phyloP scores from a whole-genome alignment of 2,113 vertebrate genomes.

The Ochotona curzoniae region DNA sequence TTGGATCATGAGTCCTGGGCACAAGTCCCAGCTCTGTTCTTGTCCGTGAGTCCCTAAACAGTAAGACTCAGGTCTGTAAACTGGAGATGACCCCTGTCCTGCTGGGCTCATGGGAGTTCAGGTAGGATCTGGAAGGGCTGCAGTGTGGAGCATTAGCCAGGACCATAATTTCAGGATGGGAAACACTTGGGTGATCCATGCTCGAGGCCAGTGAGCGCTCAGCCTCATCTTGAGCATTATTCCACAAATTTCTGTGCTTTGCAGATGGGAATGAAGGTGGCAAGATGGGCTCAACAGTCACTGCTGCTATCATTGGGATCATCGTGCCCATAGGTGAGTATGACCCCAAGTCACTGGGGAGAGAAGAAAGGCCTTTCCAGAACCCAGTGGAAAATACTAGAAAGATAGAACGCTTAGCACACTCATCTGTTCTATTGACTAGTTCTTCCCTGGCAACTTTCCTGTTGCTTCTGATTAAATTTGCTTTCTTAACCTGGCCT shows the following conservation, averaged over 20 bases:
- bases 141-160: neutral
- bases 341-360: neutral
- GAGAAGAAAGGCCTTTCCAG: neutral
- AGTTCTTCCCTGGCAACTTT: neutral
- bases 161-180: neutral
- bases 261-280: conserved; percentile 91
- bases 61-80: conserved; percentile 11
- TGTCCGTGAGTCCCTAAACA: neutral
- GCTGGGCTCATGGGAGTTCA: neutral
- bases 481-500: conserved; percentile 12
- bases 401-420: neutral
- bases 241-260: conserved; percentile 66
- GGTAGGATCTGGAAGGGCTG: neutral
- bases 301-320: conserved; percentile 95
- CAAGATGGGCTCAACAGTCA: conserved; percentile 94
- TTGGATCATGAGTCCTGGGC: neutral
- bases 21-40: conserved; percentile 1
- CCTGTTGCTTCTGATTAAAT: neutral
- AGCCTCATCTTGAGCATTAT: neutral
- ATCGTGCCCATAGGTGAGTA: conserved; percentile 96
- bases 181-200: neutral
- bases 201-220: neutral
- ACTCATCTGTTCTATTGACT: neutral
- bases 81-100: neutral
- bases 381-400: neutral